These are phyloP conservation scores for Plebejus argus DNA, from an alignment of 2,888 invertebrate genomes.

Conservation along the genomic window DNA sequence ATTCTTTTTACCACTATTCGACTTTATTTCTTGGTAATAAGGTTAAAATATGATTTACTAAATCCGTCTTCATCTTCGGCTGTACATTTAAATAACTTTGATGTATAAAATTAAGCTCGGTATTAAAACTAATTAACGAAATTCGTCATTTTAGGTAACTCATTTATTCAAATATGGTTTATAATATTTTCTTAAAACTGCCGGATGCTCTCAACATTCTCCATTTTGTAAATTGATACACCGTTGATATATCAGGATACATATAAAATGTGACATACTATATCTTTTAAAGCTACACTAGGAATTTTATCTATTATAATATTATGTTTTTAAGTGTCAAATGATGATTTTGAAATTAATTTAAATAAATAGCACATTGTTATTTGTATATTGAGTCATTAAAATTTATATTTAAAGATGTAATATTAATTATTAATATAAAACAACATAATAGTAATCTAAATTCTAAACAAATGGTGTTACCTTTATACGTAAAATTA, in stretches of 20 bases:
- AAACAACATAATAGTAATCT: too few species aligned
- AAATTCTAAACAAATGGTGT: too few species aligned
- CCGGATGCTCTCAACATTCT: slow-evolving; percentile 20
- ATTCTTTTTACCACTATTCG: background rate
- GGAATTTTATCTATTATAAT: background rate
- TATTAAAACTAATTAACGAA: slow-evolving; percentile 26
- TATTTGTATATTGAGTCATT: background rate
- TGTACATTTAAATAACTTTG: slow-evolving; percentile 24
- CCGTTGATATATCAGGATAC: background rate
- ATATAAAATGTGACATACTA: background rate
- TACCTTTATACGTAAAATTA: too few species aligned
- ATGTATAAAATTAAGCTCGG: slow-evolving; percentile 27
- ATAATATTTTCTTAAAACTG: background rate
- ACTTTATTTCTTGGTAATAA: background rate
- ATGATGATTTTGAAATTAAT: background rate
- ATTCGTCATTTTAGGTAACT: slow-evolving; percentile 10
- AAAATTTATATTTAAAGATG: too few species aligned
- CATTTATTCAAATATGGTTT: slow-evolving; percentile 19
- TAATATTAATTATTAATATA: too few species aligned
- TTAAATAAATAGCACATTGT: background rate
- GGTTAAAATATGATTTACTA: background rate
- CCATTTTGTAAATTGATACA: slow-evolving; percentile 25
- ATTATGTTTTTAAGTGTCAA: background rate
- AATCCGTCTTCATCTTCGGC: background rate
- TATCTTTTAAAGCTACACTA: background rate